These are phyloP conservation scores for Sebastes fasciatus DNA, from an alignment of 2,113 vertebrate genomes.

Conservation along the genomic window DNA sequence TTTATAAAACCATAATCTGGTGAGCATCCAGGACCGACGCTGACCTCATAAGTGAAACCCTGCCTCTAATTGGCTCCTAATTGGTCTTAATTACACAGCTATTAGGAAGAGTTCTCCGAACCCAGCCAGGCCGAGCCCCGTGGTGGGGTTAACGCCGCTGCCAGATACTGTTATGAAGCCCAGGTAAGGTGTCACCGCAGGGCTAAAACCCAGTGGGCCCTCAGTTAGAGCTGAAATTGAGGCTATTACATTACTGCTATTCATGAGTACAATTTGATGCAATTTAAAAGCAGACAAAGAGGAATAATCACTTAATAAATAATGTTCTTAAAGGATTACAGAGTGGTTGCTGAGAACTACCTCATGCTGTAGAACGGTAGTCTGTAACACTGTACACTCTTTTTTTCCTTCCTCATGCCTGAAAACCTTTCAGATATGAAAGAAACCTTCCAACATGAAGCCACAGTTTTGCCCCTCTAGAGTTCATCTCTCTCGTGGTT, in stretches of 20 bases:
- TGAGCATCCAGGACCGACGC: conserved; percentile 63
- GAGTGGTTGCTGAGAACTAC: conserved; percentile 18
- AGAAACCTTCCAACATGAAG: not conserved
- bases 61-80: conserved; percentile 78
- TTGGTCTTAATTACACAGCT: conserved; percentile 77
- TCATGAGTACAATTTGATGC: conserved; percentile 52
- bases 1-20: conserved; percentile 67
- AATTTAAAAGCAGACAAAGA: conserved; percentile 50
- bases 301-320: conserved; percentile 60
- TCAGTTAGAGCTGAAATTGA: conserved; percentile 55
- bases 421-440: not conserved
- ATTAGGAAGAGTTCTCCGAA: conserved; percentile 62
- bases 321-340: conserved; percentile 51
- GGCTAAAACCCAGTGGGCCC: conserved; percentile 55
- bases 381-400: not conserved
- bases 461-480: not conserved
- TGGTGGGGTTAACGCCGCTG: conserved; percentile 26
- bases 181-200: conserved; percentile 72
- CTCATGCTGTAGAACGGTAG: conserved; percentile 44
- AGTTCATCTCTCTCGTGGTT: conserved; percentile 8
- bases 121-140: conserved; percentile 18
- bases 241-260: conserved; percentile 60
- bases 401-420: not conserved
- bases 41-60: conserved; percentile 78
- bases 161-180: conserved; percentile 65